These are phyloP conservation scores for Oncorhynchus nerka DNA, from an alignment of 2,113 vertebrate species.

Conservation along the genomic window DNA sequence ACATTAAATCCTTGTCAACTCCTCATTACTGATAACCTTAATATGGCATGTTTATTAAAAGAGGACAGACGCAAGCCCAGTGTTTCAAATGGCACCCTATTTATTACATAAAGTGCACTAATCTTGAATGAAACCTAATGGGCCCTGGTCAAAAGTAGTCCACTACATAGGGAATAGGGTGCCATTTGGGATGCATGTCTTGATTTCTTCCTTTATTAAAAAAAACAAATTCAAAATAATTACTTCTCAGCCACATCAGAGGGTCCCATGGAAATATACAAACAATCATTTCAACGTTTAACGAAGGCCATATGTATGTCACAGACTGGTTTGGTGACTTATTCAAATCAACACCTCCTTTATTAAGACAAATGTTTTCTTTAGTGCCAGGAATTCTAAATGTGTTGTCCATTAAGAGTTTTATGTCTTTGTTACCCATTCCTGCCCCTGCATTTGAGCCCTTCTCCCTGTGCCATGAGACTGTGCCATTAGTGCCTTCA, in stretches of 20 bases:
- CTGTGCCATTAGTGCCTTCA: background rate
- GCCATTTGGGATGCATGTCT: no score
- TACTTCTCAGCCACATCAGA: slow-evolving; percentile 13
- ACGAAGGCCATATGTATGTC: slow-evolving; percentile 31
- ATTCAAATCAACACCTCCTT: no score
- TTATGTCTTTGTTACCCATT: background rate
- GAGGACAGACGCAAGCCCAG: no score
- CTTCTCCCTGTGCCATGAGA: background rate
- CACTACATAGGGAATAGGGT: no score
- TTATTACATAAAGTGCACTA: no score
- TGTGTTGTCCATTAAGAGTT: background rate
- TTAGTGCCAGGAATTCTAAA: background rate
- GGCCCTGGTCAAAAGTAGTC: no score
- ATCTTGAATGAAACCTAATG: no score
- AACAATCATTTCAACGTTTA: background rate
- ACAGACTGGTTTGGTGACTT: background rate
- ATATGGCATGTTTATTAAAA: no score
- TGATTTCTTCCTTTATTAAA: background rate
- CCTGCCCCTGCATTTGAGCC: slow-evolving; percentile 8
- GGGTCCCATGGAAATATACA: slow-evolving; percentile 24
- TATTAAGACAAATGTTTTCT: background rate
- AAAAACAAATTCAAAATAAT: slow-evolving; percentile 9
- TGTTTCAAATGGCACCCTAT: no score
- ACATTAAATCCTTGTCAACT: no score
- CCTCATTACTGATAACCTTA: no score